A percentile compares a stretch with the other conserved stretches of the same genome.
Conservation (phyloP, 2,888 invertebrate genomes). For the Eupithecia centaureata region DNA sequence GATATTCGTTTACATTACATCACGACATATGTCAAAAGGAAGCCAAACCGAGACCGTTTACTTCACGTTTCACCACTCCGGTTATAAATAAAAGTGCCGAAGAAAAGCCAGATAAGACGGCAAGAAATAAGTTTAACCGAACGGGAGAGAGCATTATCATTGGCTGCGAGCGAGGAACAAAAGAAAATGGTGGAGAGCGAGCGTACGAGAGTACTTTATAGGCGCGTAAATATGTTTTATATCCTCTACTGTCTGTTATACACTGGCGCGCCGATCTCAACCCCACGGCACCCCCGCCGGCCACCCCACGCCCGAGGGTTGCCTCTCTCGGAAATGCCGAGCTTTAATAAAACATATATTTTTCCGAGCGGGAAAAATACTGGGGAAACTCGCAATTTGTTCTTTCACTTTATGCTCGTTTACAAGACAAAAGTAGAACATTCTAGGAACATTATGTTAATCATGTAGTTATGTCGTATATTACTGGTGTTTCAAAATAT, state of each 20-base stretch:
- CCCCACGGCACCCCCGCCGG: slow-evolving; percentile 61
- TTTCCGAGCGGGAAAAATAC: slow-evolving; percentile 84
- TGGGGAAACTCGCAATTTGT: slow-evolving; percentile 85
- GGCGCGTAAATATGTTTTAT: slow-evolving; percentile 85
- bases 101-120: slow-evolving; percentile 81
- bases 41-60: slow-evolving; percentile 70
- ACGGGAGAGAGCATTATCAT: slow-evolving; percentile 83
- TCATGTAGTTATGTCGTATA: slow-evolving; percentile 77
- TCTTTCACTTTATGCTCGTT: slow-evolving; percentile 85
- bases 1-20: slow-evolving; percentile 53
- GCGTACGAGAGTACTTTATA: slow-evolving; percentile 84
- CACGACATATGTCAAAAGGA: slow-evolving; percentile 64
- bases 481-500: slow-evolving; percentile 54
- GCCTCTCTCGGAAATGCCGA: slow-evolving; percentile 83
- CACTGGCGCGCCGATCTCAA: slow-evolving; percentile 78
- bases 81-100: slow-evolving; percentile 80
- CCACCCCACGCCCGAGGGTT: slow-evolving; percentile 73
- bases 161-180: slow-evolving; percentile 82
- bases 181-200: slow-evolving; percentile 83
- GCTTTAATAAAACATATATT: slow-evolving; percentile 85
- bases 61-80: slow-evolving; percentile 74
- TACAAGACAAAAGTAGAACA: slow-evolving; percentile 84
- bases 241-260: slow-evolving; percentile 84
- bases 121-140: slow-evolving; percentile 83
- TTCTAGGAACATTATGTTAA: slow-evolving; percentile 83